These are phyloP conservation scores for Amphiura filiformis DNA, from an alignment of 35 echinoderm and acorn worm genomes.

Conservation along the genomic window DNA sequence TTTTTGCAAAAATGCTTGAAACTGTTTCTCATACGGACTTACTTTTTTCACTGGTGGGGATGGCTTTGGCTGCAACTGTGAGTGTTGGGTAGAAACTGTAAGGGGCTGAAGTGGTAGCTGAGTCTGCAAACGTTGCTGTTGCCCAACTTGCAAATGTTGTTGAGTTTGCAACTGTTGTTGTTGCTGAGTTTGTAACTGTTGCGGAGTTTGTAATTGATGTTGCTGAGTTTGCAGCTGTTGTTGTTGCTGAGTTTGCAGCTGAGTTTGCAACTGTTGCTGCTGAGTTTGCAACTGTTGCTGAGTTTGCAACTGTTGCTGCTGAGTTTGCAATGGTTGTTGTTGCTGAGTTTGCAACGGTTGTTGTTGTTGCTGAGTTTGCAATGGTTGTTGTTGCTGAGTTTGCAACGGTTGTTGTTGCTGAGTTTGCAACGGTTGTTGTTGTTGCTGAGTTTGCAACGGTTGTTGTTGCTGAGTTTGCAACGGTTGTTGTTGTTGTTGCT, in stretches of 20 bases:
- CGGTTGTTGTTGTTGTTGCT: neutral
- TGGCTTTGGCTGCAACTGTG: neutral
- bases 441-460: neutral
- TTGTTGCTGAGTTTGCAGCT: neutral
- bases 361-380: too few species aligned
- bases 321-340: too few species aligned
- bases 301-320: neutral
- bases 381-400: neutral
- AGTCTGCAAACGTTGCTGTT: neutral
- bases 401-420: neutral
- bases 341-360: too few species aligned
- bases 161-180: constrained; percentile 21
- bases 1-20: neutral
- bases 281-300: neutral
- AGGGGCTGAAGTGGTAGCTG: neutral
- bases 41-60: neutral
- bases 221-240: neutral
- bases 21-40: neutral
- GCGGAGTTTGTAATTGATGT: neutral
- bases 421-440: neutral
- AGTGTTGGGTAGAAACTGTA: neutral
- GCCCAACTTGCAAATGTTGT: neutral
- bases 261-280: constrained; percentile 10
- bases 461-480: neutral
- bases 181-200: constrained; percentile 4